phyloP scores from a whole-genome alignment of 2,797 vertebrate species.

The Parambassis ranga region DNA sequence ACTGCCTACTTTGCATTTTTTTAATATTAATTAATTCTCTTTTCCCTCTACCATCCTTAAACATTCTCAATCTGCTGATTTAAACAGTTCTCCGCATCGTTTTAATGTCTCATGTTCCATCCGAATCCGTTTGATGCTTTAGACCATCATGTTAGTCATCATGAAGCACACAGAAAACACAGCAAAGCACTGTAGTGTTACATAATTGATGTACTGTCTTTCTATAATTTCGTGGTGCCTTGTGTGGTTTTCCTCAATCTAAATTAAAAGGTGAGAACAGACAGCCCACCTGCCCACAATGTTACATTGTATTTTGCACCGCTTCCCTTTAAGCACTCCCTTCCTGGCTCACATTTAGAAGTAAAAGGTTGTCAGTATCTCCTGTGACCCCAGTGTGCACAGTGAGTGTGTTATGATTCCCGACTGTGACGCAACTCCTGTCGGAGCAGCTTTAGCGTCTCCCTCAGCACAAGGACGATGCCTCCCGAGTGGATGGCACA shows the following conservation, averaged over 20 bases:
- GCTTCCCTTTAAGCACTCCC: not conserved
- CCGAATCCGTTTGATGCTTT: too few relatives aligned
- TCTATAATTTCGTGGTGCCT: too few relatives aligned
- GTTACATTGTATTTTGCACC: not conserved
- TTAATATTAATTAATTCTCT: slow-evolving; percentile 6
- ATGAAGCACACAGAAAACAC: too few relatives aligned
- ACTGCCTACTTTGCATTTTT: slow-evolving; percentile 8
- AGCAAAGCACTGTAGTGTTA: too few relatives aligned
- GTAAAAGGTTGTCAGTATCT: slow-evolving; percentile 18
- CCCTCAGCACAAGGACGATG: slow-evolving; percentile 13
- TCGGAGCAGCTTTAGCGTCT: slow-evolving; percentile 46
- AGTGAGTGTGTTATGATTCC: slow-evolving; percentile 30
- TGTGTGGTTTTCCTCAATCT: not conserved
- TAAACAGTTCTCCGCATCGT: not conserved
- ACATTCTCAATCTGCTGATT: not conserved
- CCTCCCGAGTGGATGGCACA: slow-evolving; percentile 16
- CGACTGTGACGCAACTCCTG: slow-evolving; percentile 43
- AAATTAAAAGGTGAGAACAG: not conserved
- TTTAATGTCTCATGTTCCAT: too few relatives aligned
- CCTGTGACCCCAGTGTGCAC: slow-evolving; percentile 3
- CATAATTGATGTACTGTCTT: too few relatives aligned
- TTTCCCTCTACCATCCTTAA: slow-evolving; percentile 2
- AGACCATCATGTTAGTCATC: too few relatives aligned
- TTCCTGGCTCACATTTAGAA: slow-evolving; percentile 6
- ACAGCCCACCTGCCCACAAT: not conserved